Evolutionary conservation across 92 coral and sea anemone species (phyloP), one percentile per base, ranked within the genome.

Genomic region (Epizoanthus scotinus): DNA sequence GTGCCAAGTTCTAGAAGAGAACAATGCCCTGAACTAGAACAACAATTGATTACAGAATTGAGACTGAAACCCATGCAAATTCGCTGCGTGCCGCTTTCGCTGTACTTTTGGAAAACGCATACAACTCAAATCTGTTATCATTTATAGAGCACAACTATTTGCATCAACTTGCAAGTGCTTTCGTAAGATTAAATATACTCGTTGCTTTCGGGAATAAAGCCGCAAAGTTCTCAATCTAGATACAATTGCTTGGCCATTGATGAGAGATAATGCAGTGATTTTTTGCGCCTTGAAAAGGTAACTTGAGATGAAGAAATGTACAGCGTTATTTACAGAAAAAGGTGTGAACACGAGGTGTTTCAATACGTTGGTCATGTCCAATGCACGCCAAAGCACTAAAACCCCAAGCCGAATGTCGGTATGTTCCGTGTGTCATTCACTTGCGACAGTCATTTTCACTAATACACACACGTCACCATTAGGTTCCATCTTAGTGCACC

Each of bases 331-430:
- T 75, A 75, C 42, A 59, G 54, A 21, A 75, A 74, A 75, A 24
- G 81, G 31, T 36, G 68, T 42, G 36, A 75, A 59, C 81, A 75
- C 81, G 81, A 75, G 81, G 81, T 47, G 81, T 75, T 73, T 55
- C 61, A 12, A 53, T 60, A 38, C 22, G 22, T 49, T 1, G 1
- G 1, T 18, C 68, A 20, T 36, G 52, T 34, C 34, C 8, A 0
- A 1, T 67, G 38, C 38, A 40, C 59, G 55, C 29, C 59, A 15
- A 57, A 75, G 59, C 8, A 14, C 44, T 52, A 28, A 42, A 71
- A 70, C 26, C 36, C 15, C 15, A 71, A 69, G 15, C 64, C 27
- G 24, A 55, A 8, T 31, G 24, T 24, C 6, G 56, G 38, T 7
- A 38, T 21, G 34, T 75, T n/a, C 21, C 57, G 52, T 47, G 17